Conservation (phyloP, 37 sponge, comb jelly and placozoan genomes). For the Diacarnus erythraeanus region DNA sequence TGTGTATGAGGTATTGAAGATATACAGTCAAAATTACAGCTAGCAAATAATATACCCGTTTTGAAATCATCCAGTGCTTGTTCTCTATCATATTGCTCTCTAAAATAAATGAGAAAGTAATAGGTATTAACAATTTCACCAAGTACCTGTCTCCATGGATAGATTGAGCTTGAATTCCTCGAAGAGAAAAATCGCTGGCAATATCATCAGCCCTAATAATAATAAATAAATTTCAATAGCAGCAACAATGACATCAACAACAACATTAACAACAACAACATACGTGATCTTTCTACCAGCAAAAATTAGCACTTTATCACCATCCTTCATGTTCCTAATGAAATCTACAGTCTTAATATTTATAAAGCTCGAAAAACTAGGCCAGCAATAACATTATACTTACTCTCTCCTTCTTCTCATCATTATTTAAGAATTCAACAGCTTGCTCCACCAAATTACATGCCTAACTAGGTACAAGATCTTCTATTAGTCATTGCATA, state of each 20-base stretch:
- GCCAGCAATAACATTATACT: not conserved
- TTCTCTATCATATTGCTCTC: slow-evolving; percentile 94
- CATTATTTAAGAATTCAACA: slow-evolving; percentile 77
- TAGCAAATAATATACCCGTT: slow-evolving; percentile 54
- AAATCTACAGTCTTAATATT: slow-evolving; percentile 68
- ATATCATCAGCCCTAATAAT: slow-evolving; percentile 81
- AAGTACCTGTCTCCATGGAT: slow-evolving; percentile 89
- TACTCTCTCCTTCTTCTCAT: slow-evolving; percentile 78
- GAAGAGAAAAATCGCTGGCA: slow-evolving; percentile 74
- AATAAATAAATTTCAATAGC: not conserved
- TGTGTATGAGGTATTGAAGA: not conserved
- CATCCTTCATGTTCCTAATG: slow-evolving; percentile 45
- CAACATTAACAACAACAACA: not conserved
- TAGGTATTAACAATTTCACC: not conserved
- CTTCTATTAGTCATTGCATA: too few relatives aligned
- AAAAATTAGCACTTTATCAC: slow-evolving; percentile 83
- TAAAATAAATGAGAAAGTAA: slow-evolving; percentile 1
- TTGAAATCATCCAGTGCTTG: slow-evolving; percentile 96
- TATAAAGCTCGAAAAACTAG: not conserved
- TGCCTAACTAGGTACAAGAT: too few relatives aligned
- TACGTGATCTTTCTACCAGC: slow-evolving; percentile 80
- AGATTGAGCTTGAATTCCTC: slow-evolving; percentile 68
- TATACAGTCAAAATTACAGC: not conserved
- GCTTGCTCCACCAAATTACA: slow-evolving; percentile 84
- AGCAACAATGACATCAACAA: not conserved